Base-by-base conservation (phyloP, 2,113 vertebrate genomes). In the Athene cunicularia region DNA sequence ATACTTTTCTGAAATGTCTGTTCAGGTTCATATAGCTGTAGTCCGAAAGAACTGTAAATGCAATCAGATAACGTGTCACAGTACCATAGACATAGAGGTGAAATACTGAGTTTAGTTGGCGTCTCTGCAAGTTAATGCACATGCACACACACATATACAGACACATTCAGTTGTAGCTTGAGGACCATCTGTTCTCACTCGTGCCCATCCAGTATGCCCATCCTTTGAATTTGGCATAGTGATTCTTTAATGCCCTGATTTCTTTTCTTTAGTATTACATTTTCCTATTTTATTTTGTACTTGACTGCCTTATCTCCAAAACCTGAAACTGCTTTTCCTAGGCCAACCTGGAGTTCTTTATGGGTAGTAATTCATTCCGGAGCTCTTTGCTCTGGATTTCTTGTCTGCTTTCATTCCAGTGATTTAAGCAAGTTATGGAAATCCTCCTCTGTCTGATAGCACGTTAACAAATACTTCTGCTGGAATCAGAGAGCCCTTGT, bases 361-460 rank as follows among this genome's bases (percentile, higher is more conserved):
- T 0, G 7, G 6, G 14, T 49, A 62, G 41, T 58, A 73, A 80
- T 70, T 88, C 16, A 53, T 73, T 88, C 55, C 80, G 83, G 23
- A 89, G 10, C 45, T 45, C 26, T 92, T 72, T 93, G 45, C 37
- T 49, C 68, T 83, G 33, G 12, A 70, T 94, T 74, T 83, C 59
- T 86, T 62, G 35, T 53, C 63, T 47, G 45, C 55, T 96, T 92
- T 88, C 92, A 86, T 92, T 91, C n/a, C 41, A 66, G n/a, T 70
- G 45, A 58, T 68, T 83, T 74, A 88, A 86, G 41, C 19, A 80
- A 45, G 63, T 52, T 77, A 58, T 18, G 41, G 43, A 88, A 79
- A 66, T 80, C 47, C 16, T 86, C 66, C 27, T 64, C 49, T 59
- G 14, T 27, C 28, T 43, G 21, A 71, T 50, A 71, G 28, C 8